Conservation (phyloP, 2,888 invertebrate species). For the Dasysyrphus tricinctus region DNA sequence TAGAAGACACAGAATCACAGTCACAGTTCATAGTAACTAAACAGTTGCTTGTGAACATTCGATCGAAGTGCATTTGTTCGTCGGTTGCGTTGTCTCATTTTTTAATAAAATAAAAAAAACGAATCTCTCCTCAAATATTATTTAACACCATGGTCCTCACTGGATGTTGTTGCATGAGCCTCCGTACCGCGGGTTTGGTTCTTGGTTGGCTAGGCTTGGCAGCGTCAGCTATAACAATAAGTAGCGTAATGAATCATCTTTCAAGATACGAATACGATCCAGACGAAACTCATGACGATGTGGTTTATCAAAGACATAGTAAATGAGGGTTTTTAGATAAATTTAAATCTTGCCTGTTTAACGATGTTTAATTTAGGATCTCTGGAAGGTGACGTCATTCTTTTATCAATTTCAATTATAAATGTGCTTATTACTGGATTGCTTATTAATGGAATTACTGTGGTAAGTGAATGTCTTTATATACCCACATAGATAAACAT, state of each 20-base stretch:
- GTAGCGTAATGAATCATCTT: neutral
- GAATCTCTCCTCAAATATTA: neutral
- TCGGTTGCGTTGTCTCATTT: neutral
- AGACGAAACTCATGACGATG: neutral
- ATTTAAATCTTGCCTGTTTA: neutral
- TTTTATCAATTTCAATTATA: conserved; percentile 2
- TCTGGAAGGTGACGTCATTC: neutral
- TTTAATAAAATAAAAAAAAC: neutral
- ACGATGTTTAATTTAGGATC: conserved; percentile 3
- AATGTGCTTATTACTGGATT: neutral
- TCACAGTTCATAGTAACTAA: neutral
- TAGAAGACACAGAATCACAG: neutral
- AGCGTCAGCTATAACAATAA: neutral
- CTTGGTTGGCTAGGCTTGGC: conserved; percentile 8
- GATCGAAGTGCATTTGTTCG: neutral
- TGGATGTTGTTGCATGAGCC: conserved; percentile 23
- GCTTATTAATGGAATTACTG: conserved; percentile 19
- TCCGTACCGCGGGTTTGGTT: conserved; percentile 13
- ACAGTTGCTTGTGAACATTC: conserved; percentile 8
- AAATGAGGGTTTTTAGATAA: neutral
- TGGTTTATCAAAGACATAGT: neutral
- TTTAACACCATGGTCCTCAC: neutral
- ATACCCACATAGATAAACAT: too few relatives aligned
- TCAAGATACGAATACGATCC: conserved; percentile 1
- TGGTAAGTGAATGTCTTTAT: neutral